Base-by-base conservation (phyloP, 2,797 vertebrate genomes). In the Eremophila alpestris region DNA sequence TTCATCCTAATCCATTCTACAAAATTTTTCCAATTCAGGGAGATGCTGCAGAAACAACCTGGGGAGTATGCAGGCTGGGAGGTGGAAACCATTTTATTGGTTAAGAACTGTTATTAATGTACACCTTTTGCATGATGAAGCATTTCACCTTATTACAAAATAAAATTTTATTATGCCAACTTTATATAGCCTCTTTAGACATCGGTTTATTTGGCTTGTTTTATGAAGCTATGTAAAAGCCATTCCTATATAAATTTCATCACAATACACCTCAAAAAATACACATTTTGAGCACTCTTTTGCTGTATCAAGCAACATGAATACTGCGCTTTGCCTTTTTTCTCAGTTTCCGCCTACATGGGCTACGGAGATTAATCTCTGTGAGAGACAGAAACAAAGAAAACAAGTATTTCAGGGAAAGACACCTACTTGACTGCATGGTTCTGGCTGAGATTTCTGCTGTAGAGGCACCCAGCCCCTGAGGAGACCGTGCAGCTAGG, bases 391-490 rank as follows among this genome's bases (percentile, higher is more conserved):
- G 14, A 89, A 69, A 68, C 65, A 36, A 69, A 58, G 11, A 15
- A 24, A 89, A 95, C 30, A 67, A 90, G 89, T 32, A 43, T 85
- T 95, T 76, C 95, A 98, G 98, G 98, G 98, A 99, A 97, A 98
- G 98, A 97, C 98, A 99, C 99, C 98, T 99, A 99, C 99, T 99
- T 99, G 99, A 99, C 98, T 99, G 99, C 96, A 99, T 99, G 84
- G 99, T 99, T 97, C 99, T 99, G 0, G 99, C 99, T 38, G 99
- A 99, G 96, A 99, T 99, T 98, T 99, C 99, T 27, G 98, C 98
- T 93, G 99, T 99, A 20, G 99, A 99, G 85, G 99, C 99, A 76
- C 99, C 99, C 30, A 99, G 97, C 90, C 99, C 99, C 69, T 99
- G 99, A 51, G 98, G 99, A 97, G 99, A 99, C 41, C 99, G 99